Conservation (phyloP, 2,113 vertebrate genomes). For the Pteruthius melanotis region DNA sequence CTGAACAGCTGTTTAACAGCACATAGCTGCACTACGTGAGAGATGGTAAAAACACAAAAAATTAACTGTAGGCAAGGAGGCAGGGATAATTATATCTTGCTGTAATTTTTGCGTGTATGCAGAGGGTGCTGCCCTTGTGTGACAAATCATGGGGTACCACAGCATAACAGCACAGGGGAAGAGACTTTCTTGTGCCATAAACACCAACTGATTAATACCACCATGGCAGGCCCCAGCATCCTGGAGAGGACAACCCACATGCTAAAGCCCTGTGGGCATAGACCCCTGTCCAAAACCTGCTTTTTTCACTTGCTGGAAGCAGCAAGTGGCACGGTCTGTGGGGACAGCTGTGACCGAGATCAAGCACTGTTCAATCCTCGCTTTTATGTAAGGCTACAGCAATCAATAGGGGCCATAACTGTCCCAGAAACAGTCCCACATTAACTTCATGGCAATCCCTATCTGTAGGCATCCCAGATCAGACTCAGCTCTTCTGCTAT, state of each 20-base stretch:
- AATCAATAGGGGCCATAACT: not conserved
- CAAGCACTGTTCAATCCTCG: not conserved
- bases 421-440: not conserved
- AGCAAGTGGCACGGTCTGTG: not conserved
- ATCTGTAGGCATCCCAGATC: not conserved
- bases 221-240: not conserved
- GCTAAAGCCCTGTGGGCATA: not conserved
- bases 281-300: not conserved
- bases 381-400: not conserved
- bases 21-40: not conserved
- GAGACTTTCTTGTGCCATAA: not conserved
- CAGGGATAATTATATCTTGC: not conserved
- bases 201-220: not conserved
- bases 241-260: not conserved
- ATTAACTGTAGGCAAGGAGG: not conserved
- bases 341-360: not conserved
- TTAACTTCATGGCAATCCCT: not conserved
- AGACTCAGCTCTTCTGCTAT: not conserved
- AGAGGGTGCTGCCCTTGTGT: not conserved
- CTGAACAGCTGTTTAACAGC: constrained; percentile 30
- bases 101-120: not conserved
- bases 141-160: not conserved
- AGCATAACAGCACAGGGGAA: not conserved
- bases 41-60: not conserved
- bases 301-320: not conserved